Evolutionary conservation across 1,140 invertebrate genomes (phyloP), one percentile per base, ranked within the genome.

Genomic region (Nymphalis io): DNA sequence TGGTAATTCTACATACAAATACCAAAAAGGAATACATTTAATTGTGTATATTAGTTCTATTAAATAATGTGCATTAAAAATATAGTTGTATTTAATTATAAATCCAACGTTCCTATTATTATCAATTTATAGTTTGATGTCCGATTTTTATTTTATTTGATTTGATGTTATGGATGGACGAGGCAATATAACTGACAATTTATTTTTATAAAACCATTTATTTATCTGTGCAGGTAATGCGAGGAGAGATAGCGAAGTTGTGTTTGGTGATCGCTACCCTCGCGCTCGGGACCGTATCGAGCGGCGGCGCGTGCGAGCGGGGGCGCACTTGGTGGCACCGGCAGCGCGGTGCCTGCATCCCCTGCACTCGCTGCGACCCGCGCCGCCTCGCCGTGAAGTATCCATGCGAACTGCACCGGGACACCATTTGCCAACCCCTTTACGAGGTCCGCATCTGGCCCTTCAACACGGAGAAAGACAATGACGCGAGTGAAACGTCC

Each of bases 351-450:
- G 78, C 76, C 64, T 95, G 95, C 84, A 82, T 93, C 68, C 92
- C 94, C 42, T 95, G 95, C 87, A 94, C 93, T 10, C 88, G 89
- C 76, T 95, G 95, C 84, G 93, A 94, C 72, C 89, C 91, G 15
- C 85, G 87, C 38, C 84, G 78, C 57, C 83, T 92, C 42, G 93
- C 94, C n/a, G 94, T 95, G 6, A 74, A 94, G 21, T 92, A 92
- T 63, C 94, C 94, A 40, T 95, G 95, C 81, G 93, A 93, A 39
- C 81, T 94, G 8, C 93, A 95, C 83, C 85, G 93, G 33, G 94
- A 95, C 84, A 94, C 94, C 0, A 85, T 93, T 51, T 95, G 94
- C 88, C 93, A 93, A 4, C 92, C 94, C 2, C 82, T 95, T 3
- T 93, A 92, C 18, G 92, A 93, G 58, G 88, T 95, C 55, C 86